Conservation (phyloP, 1,140 invertebrate genomes). For the Zaprionus nigranus region DNA sequence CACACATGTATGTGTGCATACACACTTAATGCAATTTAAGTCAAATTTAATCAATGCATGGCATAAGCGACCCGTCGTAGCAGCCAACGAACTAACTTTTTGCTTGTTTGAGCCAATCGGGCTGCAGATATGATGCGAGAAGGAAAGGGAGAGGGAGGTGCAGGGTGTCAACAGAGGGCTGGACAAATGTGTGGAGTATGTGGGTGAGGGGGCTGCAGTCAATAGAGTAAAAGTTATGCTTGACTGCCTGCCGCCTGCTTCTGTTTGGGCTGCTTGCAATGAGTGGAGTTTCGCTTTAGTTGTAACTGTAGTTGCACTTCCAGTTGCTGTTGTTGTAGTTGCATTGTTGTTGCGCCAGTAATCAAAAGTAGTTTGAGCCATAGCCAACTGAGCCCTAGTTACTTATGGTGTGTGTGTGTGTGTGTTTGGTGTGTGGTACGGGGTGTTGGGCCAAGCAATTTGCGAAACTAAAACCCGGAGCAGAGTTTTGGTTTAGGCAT, state of each 20-base stretch:
- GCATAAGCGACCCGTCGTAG: conserved; percentile 52
- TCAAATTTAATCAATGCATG: conserved; percentile 81
- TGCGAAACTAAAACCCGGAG: conserved; percentile 58
- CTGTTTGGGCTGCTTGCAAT: conserved; percentile 39
- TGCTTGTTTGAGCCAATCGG: conserved; percentile 66
- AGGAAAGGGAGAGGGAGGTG: background rate
- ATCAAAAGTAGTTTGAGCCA: conserved; percentile 76
- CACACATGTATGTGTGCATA: conserved; percentile 21
- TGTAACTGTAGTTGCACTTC: conserved; percentile 37
- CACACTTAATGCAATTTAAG: conserved; percentile 72
- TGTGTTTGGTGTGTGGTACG: background rate
- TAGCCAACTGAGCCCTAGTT: conserved; percentile 35
- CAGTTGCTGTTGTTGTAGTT: conserved; percentile 25
- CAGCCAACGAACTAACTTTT: conserved; percentile 59
- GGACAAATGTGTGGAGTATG: background rate
- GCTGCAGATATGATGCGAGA: conserved; percentile 45
- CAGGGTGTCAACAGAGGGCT: no score
- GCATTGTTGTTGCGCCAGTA: conserved; percentile 67
- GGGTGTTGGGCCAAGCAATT: conserved; percentile 39
- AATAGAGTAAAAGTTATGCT: conserved; percentile 80
- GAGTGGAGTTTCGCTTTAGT: conserved; percentile 49
- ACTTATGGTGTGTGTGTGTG: background rate
- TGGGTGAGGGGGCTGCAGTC: conserved; percentile 33
- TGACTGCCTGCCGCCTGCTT: conserved; percentile 54
- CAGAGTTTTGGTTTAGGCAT: conserved; percentile 54